phyloP scores from a whole-genome alignment of 1,140 invertebrate genomes.

The Marisa cornuarietis region DNA sequence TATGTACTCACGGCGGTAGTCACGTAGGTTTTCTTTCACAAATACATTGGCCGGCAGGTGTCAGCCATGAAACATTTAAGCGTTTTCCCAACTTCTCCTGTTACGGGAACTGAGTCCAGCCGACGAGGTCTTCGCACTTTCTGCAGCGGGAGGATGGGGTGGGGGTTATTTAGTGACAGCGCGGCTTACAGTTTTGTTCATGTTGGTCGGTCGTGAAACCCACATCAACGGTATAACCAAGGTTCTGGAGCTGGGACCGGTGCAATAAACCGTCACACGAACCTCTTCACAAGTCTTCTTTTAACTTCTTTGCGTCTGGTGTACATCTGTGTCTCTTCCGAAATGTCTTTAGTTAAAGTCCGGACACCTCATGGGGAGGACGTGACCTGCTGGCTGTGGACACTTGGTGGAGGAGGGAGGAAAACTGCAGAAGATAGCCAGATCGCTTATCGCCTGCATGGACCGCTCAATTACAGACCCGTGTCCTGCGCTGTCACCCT shows the following conservation, averaged over 20 bases:
- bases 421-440: not conserved
- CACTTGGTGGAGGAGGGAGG: not conserved
- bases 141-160: too few relatives aligned
- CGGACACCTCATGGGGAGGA: not conserved
- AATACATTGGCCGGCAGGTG: not conserved
- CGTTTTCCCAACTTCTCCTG: too few relatives aligned
- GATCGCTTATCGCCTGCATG: conserved; percentile 9
- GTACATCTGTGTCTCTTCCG: not conserved
- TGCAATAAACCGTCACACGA: not conserved
- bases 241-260: not conserved
- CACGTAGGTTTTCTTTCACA: not conserved
- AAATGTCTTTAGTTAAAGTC: not conserved
- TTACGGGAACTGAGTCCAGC: too few relatives aligned
- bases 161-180: too few relatives aligned
- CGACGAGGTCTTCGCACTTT: too few relatives aligned
- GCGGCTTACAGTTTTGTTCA: too few relatives aligned
- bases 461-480: conserved; percentile 15
- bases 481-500: not conserved
- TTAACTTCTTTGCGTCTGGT: too few relatives aligned
- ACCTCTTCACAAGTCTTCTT: not conserved
- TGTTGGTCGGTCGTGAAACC: too few relatives aligned
- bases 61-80: too few relatives aligned
- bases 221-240: too few relatives aligned
- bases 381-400: not conserved
- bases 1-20: conserved; percentile 1